Conservation (phyloP, 2,113 vertebrate species). For the Phyllopteryx taeniolatus region DNA sequence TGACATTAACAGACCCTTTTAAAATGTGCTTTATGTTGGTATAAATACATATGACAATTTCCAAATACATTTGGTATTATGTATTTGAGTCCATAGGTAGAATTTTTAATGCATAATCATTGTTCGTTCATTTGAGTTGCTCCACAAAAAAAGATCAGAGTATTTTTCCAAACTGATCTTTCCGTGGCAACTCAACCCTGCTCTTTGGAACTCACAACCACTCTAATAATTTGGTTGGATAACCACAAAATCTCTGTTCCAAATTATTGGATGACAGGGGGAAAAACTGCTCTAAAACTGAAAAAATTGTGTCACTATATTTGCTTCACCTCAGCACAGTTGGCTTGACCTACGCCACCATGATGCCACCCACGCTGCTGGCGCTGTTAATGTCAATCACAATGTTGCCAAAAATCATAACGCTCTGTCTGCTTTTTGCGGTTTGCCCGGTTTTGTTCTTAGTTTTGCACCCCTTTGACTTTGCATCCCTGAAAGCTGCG, state of each 20-base stretch:
- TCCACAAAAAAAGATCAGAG: too few species aligned
- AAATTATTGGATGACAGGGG: neutral
- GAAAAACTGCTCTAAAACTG: slow-evolving; percentile 4
- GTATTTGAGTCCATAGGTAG: neutral
- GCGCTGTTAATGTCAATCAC: slow-evolving; percentile 34
- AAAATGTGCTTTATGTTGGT: neutral
- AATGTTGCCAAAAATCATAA: slow-evolving; percentile 32
- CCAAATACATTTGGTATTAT: neutral
- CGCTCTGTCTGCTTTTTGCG: slow-evolving; percentile 51
- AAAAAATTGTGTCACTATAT: slow-evolving; percentile 6
- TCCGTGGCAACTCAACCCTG: slow-evolving; percentile 32
- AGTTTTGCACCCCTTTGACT: slow-evolving; percentile 65
- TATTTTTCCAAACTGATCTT: slow-evolving; percentile 34
- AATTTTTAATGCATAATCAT: slow-evolving; percentile 20
- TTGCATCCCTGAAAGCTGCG: slow-evolving; percentile 31
- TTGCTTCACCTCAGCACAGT: slow-evolving; percentile 48
- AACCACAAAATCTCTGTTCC: slow-evolving; percentile 5
- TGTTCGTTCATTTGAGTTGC: slow-evolving; percentile 15
- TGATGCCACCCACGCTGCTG: slow-evolving; percentile 38
- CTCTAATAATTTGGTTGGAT: slow-evolving; percentile 9
- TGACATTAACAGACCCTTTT: neutral
- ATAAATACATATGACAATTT: neutral
- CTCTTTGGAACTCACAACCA: slow-evolving; percentile 24
- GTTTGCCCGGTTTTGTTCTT: slow-evolving; percentile 54
- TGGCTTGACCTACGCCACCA: slow-evolving; percentile 46